These are phyloP conservation scores for Pseudomugil tenellus DNA, from an alignment of 2,797 vertebrate species.

Conservation along the genomic window DNA sequence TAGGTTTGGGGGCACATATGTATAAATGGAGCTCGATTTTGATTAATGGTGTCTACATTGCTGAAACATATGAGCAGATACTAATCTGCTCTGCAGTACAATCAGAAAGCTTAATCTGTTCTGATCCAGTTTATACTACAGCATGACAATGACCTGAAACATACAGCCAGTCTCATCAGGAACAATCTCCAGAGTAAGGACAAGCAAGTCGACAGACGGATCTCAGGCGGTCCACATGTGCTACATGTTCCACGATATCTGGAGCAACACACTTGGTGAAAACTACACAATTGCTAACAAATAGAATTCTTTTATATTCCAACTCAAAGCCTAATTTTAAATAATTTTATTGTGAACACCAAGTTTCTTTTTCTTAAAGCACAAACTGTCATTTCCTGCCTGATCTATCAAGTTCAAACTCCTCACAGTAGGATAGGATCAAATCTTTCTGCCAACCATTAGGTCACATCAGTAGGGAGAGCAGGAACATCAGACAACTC, in stretches of 20 bases:
- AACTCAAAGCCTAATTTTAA: too few relatives aligned
- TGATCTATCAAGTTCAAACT: constrained; percentile 28
- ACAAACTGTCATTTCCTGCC: constrained; percentile 1
- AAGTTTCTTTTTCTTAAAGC: constrained; percentile 10
- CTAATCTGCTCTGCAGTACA: too few relatives aligned
- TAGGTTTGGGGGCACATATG: not conserved
- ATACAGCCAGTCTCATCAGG: not conserved
- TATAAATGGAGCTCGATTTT: not conserved
- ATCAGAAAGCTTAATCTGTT: not conserved
- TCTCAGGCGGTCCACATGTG: too few relatives aligned
- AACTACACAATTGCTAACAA: too few relatives aligned
- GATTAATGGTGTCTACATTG: not conserved
- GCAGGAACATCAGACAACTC: constrained; percentile 31
- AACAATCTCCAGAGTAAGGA: not conserved
- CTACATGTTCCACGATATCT: too few relatives aligned
- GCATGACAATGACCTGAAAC: not conserved
- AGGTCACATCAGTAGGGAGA: constrained; percentile 21
- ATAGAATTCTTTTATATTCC: too few relatives aligned
- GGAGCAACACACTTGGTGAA: too few relatives aligned
- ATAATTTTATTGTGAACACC: too few relatives aligned
- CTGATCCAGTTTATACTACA: too few relatives aligned
- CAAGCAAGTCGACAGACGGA: too few relatives aligned
- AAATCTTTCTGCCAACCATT: constrained; percentile 27
- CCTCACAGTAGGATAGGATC: constrained; percentile 12
- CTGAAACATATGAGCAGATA: not conserved